Evolutionary conservation across 1,140 invertebrate species (phyloP).

Genomic region (Trichonephila clavipes): DNA sequence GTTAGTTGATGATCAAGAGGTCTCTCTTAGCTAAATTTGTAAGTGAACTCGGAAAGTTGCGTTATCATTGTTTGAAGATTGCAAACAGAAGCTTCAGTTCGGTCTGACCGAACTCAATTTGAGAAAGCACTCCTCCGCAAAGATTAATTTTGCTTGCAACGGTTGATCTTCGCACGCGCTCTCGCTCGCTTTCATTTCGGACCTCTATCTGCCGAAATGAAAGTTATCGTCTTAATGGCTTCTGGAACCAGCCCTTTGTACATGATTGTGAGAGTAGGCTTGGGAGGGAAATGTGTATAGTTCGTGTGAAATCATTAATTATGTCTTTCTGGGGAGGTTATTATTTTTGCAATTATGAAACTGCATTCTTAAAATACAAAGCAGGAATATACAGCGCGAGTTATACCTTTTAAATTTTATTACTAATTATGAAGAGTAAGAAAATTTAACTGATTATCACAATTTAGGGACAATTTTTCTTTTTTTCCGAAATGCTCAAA

Average conservation of each 20-base stretch:
- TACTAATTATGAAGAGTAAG: background rate
- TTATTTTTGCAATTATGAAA: background rate
- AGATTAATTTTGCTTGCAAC: conserved; percentile 23
- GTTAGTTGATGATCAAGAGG: background rate
- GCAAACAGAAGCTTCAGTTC: background rate
- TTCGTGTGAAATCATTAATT: conserved; percentile 8
- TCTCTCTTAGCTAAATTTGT: background rate
- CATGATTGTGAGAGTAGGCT: background rate
- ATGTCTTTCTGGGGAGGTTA: background rate
- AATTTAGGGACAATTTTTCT: too few relatives aligned
- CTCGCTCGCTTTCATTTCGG: conserved; percentile 8
- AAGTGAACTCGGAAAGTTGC: too few relatives aligned
- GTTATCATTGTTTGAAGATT: background rate
- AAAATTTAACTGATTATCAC: too few relatives aligned
- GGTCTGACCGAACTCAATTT: background rate
- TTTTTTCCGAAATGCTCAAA: too few relatives aligned
- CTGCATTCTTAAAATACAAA: background rate
- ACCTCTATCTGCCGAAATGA: conserved; percentile 19
- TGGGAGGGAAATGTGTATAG: background rate
- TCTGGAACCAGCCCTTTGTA: background rate
- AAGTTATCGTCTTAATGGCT: conserved; percentile 27
- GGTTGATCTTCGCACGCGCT: background rate
- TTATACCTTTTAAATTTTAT: background rate
- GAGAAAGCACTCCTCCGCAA: background rate
- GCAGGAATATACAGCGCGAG: background rate